These are phyloP conservation scores for Nixonia krombeini DNA, from an alignment of 1,140 invertebrate genomes.

Conservation along the genomic window DNA sequence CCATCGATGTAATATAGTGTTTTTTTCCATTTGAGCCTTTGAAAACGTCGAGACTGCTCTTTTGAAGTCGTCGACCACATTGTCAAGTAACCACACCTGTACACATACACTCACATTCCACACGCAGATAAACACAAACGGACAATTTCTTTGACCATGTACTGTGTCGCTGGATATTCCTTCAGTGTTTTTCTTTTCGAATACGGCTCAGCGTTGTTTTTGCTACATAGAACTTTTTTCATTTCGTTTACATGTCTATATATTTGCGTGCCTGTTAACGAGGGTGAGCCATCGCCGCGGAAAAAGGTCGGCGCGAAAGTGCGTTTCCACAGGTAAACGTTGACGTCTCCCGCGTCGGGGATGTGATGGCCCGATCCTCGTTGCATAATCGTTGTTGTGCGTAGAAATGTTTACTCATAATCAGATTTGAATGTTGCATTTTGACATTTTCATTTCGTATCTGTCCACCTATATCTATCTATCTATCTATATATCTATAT, in stretches of 20 bases:
- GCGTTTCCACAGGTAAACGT: not conserved
- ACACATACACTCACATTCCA: no score
- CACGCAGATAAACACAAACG: conserved; percentile 31
- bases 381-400: conserved; percentile 30
- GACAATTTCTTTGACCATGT: conserved; percentile 42
- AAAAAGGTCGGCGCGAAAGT: no score
- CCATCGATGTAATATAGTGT: no score
- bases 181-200: conserved; percentile 30
- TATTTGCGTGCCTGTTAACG: conserved; percentile 25
- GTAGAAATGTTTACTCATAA: conserved; percentile 34
- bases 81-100: conserved; percentile 34
- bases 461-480: not conserved
- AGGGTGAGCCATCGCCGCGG: conserved; percentile 28
- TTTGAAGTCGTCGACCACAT: conserved; percentile 31
- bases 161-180: conserved; percentile 48
- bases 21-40: no score
- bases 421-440: conserved; percentile 40
- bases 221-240: conserved; percentile 30
- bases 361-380: conserved; percentile 31
- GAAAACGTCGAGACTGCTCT: conserved; percentile 11
- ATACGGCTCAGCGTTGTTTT: conserved; percentile 27
- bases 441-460: conserved; percentile 26
- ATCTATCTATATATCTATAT: no score
- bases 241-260: conserved; percentile 20
- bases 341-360: not conserved